Evolutionary conservation across 2,797 vertebrate genomes (phyloP), one percentile per base, ranked within the genome.

Genomic region (Myotis daubentonii): DNA sequence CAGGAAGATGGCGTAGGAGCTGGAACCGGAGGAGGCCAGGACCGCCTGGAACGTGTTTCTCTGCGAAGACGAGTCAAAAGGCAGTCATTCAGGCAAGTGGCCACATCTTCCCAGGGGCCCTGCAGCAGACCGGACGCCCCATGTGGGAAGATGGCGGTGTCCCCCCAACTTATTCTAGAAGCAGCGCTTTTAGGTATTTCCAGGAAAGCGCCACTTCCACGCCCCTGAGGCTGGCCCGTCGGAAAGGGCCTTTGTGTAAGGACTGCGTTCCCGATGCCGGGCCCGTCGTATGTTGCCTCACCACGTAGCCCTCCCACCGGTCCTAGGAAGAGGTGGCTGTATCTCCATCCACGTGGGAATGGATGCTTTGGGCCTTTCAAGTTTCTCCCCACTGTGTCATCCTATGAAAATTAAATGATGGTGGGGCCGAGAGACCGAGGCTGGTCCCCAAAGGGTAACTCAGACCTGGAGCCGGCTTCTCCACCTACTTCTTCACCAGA

Each of bases 21-120:
- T 97, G 9, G 97, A 98, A 22, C 99, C 98, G 65, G 98, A 98
- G 86, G 99, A 99, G 2, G 99, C 99, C 94, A 99, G 96, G 82
- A 99, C 98, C 96, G 99, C 98, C 98, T 99, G 99, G 97, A 99
- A 99, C 6, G 99, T 99, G 98, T 99, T 99, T 97, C 99, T 99
- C 99, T 99, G 98, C 89, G 88, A 74, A 89, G 71, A 96, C 60
- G 86, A 95, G 41, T 23, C 57, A 95, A 93, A 70, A 95, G 47
- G 47, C 47, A 47, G 57, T 49, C 44, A 95, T 28, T 96, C n/a
- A 0, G 0, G 25, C 94, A 94, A 94, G 79, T 7, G 91, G 1
- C 36, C 5, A 70, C 8, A 44, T 13, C 60, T 62, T 25, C 28
- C 60, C 60, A 4, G 25, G 57, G 25, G 25, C 25, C 25, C 55